Evolutionary conservation across 2,888 invertebrate genomes (phyloP).

Genomic region (Sesia bembeciformis): DNA sequence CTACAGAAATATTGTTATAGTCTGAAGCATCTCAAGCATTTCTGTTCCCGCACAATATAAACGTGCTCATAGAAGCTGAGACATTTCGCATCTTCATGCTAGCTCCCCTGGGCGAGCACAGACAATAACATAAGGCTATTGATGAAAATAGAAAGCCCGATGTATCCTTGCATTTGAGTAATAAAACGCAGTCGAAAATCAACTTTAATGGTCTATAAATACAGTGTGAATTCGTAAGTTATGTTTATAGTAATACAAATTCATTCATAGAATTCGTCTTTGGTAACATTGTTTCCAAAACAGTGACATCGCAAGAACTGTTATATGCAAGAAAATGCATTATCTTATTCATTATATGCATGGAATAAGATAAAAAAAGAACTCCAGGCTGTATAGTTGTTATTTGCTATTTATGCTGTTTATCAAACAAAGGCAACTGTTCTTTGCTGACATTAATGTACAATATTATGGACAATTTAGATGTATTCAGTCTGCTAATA

Average conservation of each 20-base stretch:
- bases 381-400: no score
- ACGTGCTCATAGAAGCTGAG: background rate
- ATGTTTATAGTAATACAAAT: background rate
- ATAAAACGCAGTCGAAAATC: background rate
- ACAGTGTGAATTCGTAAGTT: background rate
- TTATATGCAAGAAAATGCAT: no score
- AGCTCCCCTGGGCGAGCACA: background rate
- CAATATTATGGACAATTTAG: no score
- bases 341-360: no score
- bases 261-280: slow-evolving; percentile 25
- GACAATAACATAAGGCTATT: background rate
- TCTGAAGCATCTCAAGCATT: background rate
- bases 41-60: background rate
- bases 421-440: no score
- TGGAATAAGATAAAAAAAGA: no score
- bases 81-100: background rate
- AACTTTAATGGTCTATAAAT: background rate
- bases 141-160: background rate
- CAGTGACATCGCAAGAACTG: slow-evolving; percentile 45
- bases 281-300: slow-evolving; percentile 42
- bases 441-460: no score
- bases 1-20: no score
- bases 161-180: background rate
- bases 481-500: no score
- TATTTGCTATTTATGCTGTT: no score